Evolutionary conservation across 2,113 vertebrate species (phyloP), one percentile per base, ranked within the genome.

Genomic region (Phasianus colchicus): DNA sequence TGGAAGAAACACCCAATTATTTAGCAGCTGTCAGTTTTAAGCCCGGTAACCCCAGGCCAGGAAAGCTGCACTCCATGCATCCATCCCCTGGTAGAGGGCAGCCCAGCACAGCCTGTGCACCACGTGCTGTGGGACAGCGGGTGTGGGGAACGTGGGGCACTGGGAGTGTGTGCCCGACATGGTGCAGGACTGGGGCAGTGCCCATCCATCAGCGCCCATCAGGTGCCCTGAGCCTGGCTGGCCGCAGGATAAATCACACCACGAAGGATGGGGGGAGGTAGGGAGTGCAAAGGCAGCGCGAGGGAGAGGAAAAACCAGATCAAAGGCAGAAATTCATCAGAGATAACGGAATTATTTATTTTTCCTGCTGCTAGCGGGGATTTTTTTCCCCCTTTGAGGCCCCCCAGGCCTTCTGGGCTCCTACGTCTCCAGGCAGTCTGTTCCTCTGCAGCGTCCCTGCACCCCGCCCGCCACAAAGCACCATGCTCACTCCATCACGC

Each of bases 291-390:
- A 95, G 92, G 94, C 45, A 90, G 95, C 52, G 25, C 72, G 40
- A 94, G 86, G 86, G 92, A 92, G 94, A 94, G 93, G 93, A 92
- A 96, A 93, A 91, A 60, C 34, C 70, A 98, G 98, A 98, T 98
- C 98, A 98, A 98, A 98, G 98, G 95, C 95, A 96, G 97, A 98
- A 98, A 98, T 98, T 98, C 97, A 97, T 98, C 98, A 97, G 97
- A 98, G 97, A 98, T 98, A 98, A 98, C 96, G 80, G 97, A 96
- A 97, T 98, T 98, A 98, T 98, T 98, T 98, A 98, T 98, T 98
- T 98, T 98, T 97, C 97, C 97, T 98, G 96, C 97, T 97, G 88
- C 94, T 96, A 63, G 95, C 47, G 88, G 88, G 83, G 94, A 95
- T 77, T 87, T 96, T 90, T 93, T 79, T 79, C 81, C 93, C 94